Evolutionary conservation across 2,888 invertebrate species (phyloP), one percentile per base, ranked within the genome.

Genomic region (Galerucella pusilla): DNA sequence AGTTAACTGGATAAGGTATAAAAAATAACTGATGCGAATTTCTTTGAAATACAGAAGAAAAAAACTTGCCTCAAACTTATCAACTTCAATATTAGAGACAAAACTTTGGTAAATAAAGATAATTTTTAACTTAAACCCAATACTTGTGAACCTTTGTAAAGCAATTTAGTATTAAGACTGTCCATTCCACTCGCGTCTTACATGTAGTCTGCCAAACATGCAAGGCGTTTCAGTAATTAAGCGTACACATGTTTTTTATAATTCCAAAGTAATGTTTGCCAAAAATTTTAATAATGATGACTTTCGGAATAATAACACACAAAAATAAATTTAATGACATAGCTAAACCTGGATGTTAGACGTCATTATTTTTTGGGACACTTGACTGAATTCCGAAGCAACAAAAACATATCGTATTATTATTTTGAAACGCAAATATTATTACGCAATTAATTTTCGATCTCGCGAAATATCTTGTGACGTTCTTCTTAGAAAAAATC

Each of bases 341-440:
- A 65, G 64, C 46, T 61, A 14, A 46, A 12, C 42, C 45, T n/a
- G 20, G 46, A 45, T 46, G 10, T 46, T 46, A 42, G 12, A 65
- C 64, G 64, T 65, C 64, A 65, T 57, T 10, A 57, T 57, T 65
- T 35, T 65, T 42, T 35, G 64, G 9, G 64, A 65, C 64, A 65
- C 7, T 46, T 20, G 46, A 65, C n/a, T 46, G 16, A 46, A 65
- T 10, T 65, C 5, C 20, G 7, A 65, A 65, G 20, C 20, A n/a
- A 63, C 35, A 64, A 64, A 46, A 71, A 71, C 42, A 71, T 57
- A 28, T 49, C 52, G 35, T n/a, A 64, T 45, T 42, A 64, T 65
- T 71, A 65, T 71, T 71, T 71, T 54, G 25, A 71, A 71, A 65
- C 71, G 57, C 25, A 71, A 45, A 71, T 71, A 14, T 71, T 57